These are phyloP conservation scores for Pterostichus madidus DNA, from an alignment of 2,888 invertebrate genomes.

Conservation along the genomic window DNA sequence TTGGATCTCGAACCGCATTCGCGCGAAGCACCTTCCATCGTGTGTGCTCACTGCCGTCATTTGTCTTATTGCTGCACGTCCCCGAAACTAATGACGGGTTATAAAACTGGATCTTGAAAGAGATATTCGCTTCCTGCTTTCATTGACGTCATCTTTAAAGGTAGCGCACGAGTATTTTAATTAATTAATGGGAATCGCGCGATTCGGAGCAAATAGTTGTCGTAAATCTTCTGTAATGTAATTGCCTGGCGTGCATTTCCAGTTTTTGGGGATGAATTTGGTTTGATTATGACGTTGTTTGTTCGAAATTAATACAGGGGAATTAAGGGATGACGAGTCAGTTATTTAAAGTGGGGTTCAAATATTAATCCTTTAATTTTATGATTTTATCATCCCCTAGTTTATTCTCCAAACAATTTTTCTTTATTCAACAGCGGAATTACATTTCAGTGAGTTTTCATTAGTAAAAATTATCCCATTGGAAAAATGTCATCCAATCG, in stretches of 20 bases:
- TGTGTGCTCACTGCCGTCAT: constrained; percentile 43
- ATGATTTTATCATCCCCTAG: neutral
- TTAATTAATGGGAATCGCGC: constrained; percentile 53
- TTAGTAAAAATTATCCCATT: constrained; percentile 32
- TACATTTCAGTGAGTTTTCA: constrained; percentile 15
- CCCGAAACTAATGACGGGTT: constrained; percentile 64
- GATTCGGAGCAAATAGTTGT: constrained; percentile 17
- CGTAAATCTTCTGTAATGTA: constrained; percentile 15
- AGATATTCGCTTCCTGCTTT: constrained; percentile 50
- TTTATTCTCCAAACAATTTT: constrained; percentile 6
- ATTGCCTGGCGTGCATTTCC: constrained; percentile 16
- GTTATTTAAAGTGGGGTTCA: constrained; percentile 1
- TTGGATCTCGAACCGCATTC: constrained; percentile 34
- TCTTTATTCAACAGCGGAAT: constrained; percentile 31
- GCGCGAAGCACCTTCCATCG: constrained; percentile 34
- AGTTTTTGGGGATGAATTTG: constrained; percentile 7
- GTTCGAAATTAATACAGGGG: constrained; percentile 16
- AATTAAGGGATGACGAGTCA: neutral
- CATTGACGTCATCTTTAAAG: constrained; percentile 29
- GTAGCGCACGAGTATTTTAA: constrained; percentile 44
- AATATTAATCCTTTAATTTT: constrained; percentile 21
- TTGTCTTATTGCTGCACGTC: constrained; percentile 63
- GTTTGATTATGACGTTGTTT: constrained; percentile 31
- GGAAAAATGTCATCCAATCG: constrained; percentile 19
- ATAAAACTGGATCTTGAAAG: constrained; percentile 66